phyloP scores from a whole-genome alignment of 2,888 invertebrate genomes.

The Atherix ibis region DNA sequence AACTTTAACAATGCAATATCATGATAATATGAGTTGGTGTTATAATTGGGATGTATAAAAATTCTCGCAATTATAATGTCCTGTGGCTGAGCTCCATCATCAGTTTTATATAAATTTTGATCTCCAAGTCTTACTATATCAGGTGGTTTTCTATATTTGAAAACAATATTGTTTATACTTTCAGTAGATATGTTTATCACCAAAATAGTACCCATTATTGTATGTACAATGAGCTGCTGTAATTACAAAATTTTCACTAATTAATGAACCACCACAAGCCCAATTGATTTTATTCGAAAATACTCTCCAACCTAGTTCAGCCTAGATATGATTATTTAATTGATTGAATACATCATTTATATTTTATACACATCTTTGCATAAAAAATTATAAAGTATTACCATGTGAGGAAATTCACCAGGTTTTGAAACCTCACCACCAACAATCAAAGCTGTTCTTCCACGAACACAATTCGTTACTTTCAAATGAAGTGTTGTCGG shows the following conservation, averaged over 20 bases:
- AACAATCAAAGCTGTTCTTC: constrained; percentile 4
- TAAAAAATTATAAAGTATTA: too few species aligned
- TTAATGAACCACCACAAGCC: constrained; percentile 6
- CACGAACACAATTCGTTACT: too few species aligned
- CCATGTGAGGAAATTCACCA: constrained; percentile 12
- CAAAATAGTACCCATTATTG: constrained; percentile 5
- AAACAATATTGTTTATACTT: too few species aligned
- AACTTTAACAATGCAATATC: constrained; percentile 8
- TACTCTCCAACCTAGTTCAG: constrained; percentile 3
- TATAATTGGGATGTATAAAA: constrained; percentile 6
- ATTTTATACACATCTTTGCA: too few species aligned
- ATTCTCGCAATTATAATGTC: neutral
- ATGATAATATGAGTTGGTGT: constrained; percentile 3
- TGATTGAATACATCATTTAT: too few species aligned
- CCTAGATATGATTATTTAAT: constrained; percentile 3
- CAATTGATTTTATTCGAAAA: neutral
- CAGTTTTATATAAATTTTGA: neutral
- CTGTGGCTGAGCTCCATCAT: neutral
- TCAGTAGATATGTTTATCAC: too few species aligned
- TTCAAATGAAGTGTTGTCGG: too few species aligned
- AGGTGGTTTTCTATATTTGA: neutral
- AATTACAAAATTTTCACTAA: constrained; percentile 6
- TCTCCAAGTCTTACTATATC: constrained; percentile 2
- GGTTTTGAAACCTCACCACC: constrained; percentile 7
- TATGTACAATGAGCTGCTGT: constrained; percentile 11